Percentiles rank a stretch among this genome's conserved stretches.
phyloP scores from a whole-genome alignment of 1,140 invertebrate genomes.

The Aphaenogaster rudis region DNA sequence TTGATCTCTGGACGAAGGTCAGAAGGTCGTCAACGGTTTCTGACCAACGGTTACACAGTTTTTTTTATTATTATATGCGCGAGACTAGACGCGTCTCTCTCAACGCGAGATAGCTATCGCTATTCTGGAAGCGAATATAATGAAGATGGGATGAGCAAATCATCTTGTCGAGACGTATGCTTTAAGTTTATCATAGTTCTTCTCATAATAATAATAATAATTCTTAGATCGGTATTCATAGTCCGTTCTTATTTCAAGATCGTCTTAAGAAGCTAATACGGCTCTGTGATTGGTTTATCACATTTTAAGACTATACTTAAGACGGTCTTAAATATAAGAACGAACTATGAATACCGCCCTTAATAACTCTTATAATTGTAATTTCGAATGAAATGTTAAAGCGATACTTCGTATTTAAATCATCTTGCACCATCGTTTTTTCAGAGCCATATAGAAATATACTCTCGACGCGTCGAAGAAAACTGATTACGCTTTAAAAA shows the following conservation, averaged over 20 bases:
- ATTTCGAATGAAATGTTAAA: neutral
- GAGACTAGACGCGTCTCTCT: constrained; percentile 28
- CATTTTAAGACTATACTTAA: too few species aligned
- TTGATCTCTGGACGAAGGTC: constrained; percentile 76
- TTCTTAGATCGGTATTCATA: too few species aligned
- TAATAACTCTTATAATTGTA: neutral
- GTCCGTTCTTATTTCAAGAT: too few species aligned
- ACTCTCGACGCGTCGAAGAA: neutral
- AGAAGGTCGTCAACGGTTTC: constrained; percentile 77
- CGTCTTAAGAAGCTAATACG: too few species aligned
- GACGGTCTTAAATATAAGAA: too few species aligned
- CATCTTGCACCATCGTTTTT: neutral
- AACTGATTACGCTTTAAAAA: neutral
- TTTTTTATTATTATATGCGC: constrained; percentile 30
- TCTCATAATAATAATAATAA: neutral
- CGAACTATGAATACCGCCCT: too few species aligned
- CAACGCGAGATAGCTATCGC: neutral
- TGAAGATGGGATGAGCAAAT: neutral
- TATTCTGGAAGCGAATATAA: neutral
- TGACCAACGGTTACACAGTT: constrained; percentile 63
- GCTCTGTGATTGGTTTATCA: too few species aligned
- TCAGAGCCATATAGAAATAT: neutral
- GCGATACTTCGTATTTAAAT: neutral
- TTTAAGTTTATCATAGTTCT: neutral
- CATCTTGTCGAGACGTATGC: neutral